Percentiles rank a stretch among this genome's conserved stretches.
Evolutionary conservation across 2,113 vertebrate species (phyloP).

Genomic region (Oenanthe melanoleuca): DNA sequence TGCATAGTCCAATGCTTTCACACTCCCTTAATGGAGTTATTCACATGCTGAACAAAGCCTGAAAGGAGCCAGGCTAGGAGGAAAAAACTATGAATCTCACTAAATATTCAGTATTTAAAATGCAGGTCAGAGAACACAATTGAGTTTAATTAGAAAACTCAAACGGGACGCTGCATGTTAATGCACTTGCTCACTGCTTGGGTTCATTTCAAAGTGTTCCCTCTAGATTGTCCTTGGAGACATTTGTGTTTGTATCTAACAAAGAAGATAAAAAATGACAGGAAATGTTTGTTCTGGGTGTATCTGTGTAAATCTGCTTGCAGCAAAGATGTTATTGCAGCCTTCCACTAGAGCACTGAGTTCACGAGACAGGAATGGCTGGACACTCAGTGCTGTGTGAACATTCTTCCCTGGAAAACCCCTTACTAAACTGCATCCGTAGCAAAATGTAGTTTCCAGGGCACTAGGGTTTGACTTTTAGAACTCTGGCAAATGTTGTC

Average conservation of each 20-base stretch:
- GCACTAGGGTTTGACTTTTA: background rate
- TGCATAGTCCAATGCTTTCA: conserved; percentile 31
- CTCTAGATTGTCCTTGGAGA: conserved; percentile 58
- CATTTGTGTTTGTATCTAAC: conserved; percentile 52
- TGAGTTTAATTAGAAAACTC: conserved; percentile 53
- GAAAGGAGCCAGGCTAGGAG: conserved; percentile 26
- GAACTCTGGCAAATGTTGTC: background rate
- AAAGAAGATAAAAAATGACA: conserved; percentile 66
- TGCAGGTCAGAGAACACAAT: conserved; percentile 41
- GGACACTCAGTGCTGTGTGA: background rate
- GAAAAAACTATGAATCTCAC: conserved; percentile 25
- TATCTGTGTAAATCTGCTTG: conserved; percentile 59
- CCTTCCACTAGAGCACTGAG: background rate
- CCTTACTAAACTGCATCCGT: background rate
- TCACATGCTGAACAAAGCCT: conserved; percentile 57
- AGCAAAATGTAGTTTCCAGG: background rate
- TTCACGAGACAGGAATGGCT: background rate
- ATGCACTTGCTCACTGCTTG: conserved; percentile 36
- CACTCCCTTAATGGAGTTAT: conserved; percentile 58
- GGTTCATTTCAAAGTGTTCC: conserved; percentile 61
- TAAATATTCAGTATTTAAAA: conserved; percentile 51
- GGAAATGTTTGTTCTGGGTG: conserved; percentile 71
- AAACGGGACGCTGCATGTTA: conserved; percentile 50
- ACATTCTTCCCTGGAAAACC: background rate
- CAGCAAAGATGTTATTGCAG: conserved; percentile 47